Conservation (phyloP, 2,113 vertebrate species). For the Osmerus mordax region DNA sequence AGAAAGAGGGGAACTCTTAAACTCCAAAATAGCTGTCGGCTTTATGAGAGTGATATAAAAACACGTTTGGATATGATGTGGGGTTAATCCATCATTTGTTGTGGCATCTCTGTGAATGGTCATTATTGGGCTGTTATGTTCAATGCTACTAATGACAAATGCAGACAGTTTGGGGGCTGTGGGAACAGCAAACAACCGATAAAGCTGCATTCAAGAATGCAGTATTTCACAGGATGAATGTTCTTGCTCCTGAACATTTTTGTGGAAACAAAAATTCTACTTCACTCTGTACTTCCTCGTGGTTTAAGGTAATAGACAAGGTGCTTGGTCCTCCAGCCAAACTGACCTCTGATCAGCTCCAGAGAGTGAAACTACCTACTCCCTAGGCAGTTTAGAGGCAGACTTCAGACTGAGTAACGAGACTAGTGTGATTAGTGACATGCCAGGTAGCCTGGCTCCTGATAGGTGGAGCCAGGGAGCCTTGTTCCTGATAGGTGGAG, state of each 20-base stretch:
- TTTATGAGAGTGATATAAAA: not conserved
- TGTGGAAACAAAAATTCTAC: not conserved
- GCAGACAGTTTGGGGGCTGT: slow-evolving; percentile 21
- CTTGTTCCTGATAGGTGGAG: not conserved
- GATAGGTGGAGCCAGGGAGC: slow-evolving; percentile 41
- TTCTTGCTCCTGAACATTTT: not conserved
- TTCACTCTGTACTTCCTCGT: no score
- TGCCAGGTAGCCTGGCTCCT: slow-evolving; percentile 31
- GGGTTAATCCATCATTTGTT: not conserved
- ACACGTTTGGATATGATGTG: not conserved
- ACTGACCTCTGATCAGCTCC: not conserved
- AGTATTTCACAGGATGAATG: not conserved
- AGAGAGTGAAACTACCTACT: not conserved
- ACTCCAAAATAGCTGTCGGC: slow-evolving; percentile 17
- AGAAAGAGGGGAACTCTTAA: not conserved
- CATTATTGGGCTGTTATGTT: slow-evolving; percentile 31
- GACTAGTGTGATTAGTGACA: slow-evolving; percentile 10
- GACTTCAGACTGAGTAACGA: not conserved
- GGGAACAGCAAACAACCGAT: not conserved
- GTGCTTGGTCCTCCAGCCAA: no score
- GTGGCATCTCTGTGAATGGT: slow-evolving; percentile 21
- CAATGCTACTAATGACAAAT: slow-evolving; percentile 39
- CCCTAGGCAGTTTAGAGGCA: no score
- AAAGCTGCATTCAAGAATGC: not conserved
- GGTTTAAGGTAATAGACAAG: no score